Percentiles rank a stretch among this genome's conserved stretches.
Conservation (phyloP, 64 coral and sea anemone species). For the Porites australiensis region DNA sequence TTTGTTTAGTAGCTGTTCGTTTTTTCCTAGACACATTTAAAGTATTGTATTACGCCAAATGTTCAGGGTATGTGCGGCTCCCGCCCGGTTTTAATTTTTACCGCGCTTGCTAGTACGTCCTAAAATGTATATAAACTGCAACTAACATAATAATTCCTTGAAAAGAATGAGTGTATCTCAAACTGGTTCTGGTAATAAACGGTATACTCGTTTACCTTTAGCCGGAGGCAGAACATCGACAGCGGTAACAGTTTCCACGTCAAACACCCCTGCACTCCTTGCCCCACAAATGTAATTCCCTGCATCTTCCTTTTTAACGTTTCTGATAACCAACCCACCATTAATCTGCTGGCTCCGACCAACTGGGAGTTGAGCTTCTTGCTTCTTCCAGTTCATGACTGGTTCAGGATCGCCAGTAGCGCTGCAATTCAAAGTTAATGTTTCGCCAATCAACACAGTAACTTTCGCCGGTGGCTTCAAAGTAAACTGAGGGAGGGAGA, state of each 20-base stretch:
- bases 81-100: too few species aligned
- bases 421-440: conserved; percentile 8
- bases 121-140: too few species aligned
- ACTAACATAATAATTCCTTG: too few species aligned
- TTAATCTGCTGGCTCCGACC: neutral
- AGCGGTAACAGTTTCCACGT: neutral
- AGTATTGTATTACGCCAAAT: too few species aligned
- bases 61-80: too few species aligned
- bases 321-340: conserved; percentile 2
- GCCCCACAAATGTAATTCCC: conserved; percentile 50
- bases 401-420: conserved; percentile 60
- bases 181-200: too few species aligned
- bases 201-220: too few species aligned
- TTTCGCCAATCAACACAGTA: neutral
- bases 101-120: too few species aligned
- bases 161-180: too few species aligned
- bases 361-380: neutral
- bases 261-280: conserved; percentile 32
- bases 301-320: neutral
- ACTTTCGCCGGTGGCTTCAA: neutral
- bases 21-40: too few species aligned
- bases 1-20: too few species aligned
- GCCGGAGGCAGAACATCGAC: neutral
- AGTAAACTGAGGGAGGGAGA: neutral
- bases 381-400: conserved; percentile 63